A percentile compares a stretch with the other conserved stretches of the same genome.
Conservation (phyloP, 2,888 invertebrate genomes). For the Polydrusus pterygomalis region DNA sequence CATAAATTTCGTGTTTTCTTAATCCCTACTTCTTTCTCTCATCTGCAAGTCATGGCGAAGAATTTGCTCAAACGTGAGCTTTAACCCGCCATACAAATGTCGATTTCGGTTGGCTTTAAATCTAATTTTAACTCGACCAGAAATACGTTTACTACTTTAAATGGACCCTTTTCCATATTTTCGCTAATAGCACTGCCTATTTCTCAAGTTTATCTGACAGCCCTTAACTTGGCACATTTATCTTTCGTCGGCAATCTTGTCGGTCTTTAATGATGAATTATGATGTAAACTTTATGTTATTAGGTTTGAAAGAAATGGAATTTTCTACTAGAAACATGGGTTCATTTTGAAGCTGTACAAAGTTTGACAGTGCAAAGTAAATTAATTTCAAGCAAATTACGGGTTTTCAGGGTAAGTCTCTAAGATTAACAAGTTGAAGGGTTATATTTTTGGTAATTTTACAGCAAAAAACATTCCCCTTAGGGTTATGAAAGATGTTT, state of each 20-base stretch:
- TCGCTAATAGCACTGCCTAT: slow-evolving; percentile 52
- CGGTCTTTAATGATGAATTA: slow-evolving; percentile 54
- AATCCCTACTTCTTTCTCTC: slow-evolving; percentile 46
- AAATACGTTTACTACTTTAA: slow-evolving; percentile 31
- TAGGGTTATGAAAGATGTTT: no score
- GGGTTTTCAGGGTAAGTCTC: neutral
- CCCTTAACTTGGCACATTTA: slow-evolving; percentile 55
- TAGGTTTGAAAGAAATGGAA: slow-evolving; percentile 37
- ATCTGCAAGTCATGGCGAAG: slow-evolving; percentile 47
- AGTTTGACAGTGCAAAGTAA: slow-evolving; percentile 7
- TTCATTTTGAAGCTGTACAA: neutral
- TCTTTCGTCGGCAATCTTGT: slow-evolving; percentile 54
- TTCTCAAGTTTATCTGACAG: slow-evolving; percentile 55
- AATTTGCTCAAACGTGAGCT: slow-evolving; percentile 35
- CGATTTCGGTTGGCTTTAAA: slow-evolving; percentile 33
- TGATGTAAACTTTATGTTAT: slow-evolving; percentile 51
- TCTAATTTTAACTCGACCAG: slow-evolving; percentile 38
- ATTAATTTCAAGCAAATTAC: slow-evolving; percentile 13
- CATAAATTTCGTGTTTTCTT: slow-evolving; percentile 39
- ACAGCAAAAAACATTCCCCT: no score
- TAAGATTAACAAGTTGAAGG: neutral
- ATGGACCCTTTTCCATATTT: slow-evolving; percentile 54
- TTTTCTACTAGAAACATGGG: slow-evolving; percentile 10
- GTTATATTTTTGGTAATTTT: neutral
- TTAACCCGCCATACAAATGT: slow-evolving; percentile 30